Percentiles rank a stretch among this genome's conserved stretches.
Conservation (phyloP, 2,113 vertebrate genomes). For the Leptodactylus fuscus region DNA sequence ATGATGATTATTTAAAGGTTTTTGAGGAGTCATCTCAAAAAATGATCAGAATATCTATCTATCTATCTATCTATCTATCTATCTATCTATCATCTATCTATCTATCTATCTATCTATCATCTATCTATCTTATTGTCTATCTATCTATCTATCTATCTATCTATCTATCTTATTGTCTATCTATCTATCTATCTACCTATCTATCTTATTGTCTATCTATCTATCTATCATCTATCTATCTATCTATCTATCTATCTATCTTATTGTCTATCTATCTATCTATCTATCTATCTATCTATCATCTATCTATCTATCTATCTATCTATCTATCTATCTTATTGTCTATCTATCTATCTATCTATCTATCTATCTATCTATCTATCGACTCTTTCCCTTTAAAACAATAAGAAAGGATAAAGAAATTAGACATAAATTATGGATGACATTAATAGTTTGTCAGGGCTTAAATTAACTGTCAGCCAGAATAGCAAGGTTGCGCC, state of each 20-base stretch:
- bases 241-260: no score
- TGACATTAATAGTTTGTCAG: neutral
- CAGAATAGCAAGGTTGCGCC: constrained; percentile 14
- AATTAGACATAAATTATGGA: neutral
- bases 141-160: no score
- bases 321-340: no score
- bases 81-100: neutral
- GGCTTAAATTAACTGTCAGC: neutral
- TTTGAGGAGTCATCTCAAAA: neutral
- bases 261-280: no score
- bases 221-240: no score
- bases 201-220: no score
- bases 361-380: neutral
- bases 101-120: neutral
- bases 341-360: neutral
- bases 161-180: no score
- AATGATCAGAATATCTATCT: no score
- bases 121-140: no score
- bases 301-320: no score
- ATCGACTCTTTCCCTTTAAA: neutral
- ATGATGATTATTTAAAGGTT: neutral
- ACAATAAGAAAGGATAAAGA: neutral
- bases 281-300: no score
- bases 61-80: neutral
- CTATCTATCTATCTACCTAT: no score